phyloP scores from a whole-genome alignment of 2,113 vertebrate species.

The Scalopus aquaticus region DNA sequence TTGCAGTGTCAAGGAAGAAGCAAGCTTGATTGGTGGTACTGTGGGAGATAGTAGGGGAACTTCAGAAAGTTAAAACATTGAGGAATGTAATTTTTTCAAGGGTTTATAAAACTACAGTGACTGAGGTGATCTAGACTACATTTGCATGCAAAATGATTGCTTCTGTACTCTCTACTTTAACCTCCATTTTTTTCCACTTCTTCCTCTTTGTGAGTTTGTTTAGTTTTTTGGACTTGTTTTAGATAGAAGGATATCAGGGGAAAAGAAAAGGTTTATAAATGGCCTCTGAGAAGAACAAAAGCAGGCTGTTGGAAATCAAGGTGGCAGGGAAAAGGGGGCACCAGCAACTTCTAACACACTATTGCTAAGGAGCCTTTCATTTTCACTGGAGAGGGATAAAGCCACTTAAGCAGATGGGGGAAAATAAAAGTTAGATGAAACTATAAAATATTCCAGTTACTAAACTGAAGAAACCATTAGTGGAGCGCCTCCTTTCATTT shows the following conservation, averaged over 20 bases:
- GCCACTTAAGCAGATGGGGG: conserved; percentile 42
- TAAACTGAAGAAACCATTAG: conserved; percentile 61
- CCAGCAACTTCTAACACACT: background rate
- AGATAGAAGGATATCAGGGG: background rate
- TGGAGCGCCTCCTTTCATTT: conserved; percentile 27
- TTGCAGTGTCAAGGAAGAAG: background rate
- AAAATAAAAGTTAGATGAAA: conserved; percentile 67
- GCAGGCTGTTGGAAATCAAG: background rate
- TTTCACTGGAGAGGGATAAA: conserved; percentile 41
- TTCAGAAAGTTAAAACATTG: background rate
- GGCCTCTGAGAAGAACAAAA: background rate
- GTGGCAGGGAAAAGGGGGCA: background rate
- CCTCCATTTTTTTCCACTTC: background rate
- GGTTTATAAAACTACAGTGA: background rate
- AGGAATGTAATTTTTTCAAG: background rate
- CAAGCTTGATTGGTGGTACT: background rate
- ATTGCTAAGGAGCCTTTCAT: conserved; percentile 18
- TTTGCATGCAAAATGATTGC: background rate
- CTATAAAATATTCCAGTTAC: conserved; percentile 67
- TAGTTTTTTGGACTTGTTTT: background rate
- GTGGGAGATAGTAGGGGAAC: background rate
- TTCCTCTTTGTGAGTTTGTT: background rate
- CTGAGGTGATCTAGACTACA: rapidly evolving
- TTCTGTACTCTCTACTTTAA: background rate
- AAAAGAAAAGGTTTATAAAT: conserved; percentile 1